Conservation (phyloP, 2,888 invertebrate genomes). For the Phanerotoma sp. region DNA sequence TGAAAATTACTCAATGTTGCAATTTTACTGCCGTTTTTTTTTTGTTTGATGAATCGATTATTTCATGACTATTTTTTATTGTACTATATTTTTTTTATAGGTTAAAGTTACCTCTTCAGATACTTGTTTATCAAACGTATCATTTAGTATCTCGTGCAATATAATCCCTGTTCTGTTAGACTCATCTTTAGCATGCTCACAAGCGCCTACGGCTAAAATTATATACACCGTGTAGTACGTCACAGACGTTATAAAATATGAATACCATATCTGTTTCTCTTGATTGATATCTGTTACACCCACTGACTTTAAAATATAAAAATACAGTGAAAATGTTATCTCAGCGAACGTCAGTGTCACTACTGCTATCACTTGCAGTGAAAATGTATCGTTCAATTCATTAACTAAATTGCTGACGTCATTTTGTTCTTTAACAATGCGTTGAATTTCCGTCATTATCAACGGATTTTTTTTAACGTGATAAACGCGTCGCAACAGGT, state of each 20-base stretch:
- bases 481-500: slow-evolving; percentile 45
- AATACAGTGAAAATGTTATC: slow-evolving; percentile 45
- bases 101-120: slow-evolving; percentile 39
- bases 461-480: slow-evolving; percentile 42
- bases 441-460: slow-evolving; percentile 38
- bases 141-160: slow-evolving; percentile 41
- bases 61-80: too few species aligned
- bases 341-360: slow-evolving; percentile 41
- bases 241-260: slow-evolving; percentile 40
- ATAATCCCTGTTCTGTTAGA: slow-evolving; percentile 37
- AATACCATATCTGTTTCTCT: slow-evolving; percentile 43
- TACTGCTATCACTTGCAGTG: slow-evolving; percentile 37
- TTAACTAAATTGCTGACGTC: slow-evolving; percentile 38
- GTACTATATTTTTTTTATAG: background rate
- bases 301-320: slow-evolving; percentile 37
- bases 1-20: too few species aligned
- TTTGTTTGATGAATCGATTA: too few species aligned
- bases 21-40: too few species aligned
- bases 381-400: slow-evolving; percentile 38
- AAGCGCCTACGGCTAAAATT: slow-evolving; percentile 38
- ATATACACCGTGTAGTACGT: slow-evolving; percentile 42
- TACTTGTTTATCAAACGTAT: slow-evolving; percentile 36
- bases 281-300: slow-evolving; percentile 31
- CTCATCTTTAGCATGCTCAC: slow-evolving; percentile 42
- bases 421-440: slow-evolving; percentile 41